Conservation (phyloP, 2,888 invertebrate genomes). For the Tinea trinotella region DNA sequence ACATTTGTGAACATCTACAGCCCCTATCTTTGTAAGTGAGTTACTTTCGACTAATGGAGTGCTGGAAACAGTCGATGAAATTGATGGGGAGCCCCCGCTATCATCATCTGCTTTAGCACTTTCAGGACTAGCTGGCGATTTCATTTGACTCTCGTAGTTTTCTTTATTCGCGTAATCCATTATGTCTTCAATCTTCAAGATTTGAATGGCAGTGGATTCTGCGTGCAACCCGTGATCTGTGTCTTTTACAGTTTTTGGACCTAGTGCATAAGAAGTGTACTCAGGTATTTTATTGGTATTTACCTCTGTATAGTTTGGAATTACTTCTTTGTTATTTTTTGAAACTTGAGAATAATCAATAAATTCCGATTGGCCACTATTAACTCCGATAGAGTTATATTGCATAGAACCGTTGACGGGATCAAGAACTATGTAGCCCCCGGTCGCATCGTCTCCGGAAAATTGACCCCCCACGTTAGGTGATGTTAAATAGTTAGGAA, state of each 20-base stretch:
- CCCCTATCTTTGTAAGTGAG: slow-evolving; percentile 44
- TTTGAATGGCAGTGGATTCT: slow-evolving; percentile 49
- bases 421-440: slow-evolving; percentile 61
- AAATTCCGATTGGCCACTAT: slow-evolving; percentile 47
- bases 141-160: slow-evolving; percentile 61
- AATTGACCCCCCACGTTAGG: slow-evolving; percentile 87
- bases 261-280: slow-evolving; percentile 36
- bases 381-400: slow-evolving; percentile 46
- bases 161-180: slow-evolving; percentile 70
- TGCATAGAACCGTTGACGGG: slow-evolving; percentile 50
- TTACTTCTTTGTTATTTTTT: slow-evolving; percentile 43
- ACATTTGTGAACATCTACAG: slow-evolving; percentile 75
- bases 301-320: slow-evolving; percentile 29
- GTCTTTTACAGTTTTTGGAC: slow-evolving; percentile 53
- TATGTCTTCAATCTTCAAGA: slow-evolving; percentile 61
- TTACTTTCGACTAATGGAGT: slow-evolving; percentile 59
- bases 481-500: slow-evolving; percentile 71
- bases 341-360: slow-evolving; percentile 50
- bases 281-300: slow-evolving; percentile 42
- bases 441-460: slow-evolving; percentile 66
- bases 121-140: slow-evolving; percentile 64
- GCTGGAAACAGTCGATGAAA: slow-evolving; percentile 47
- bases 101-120: slow-evolving; percentile 56
- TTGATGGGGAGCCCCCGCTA: slow-evolving; percentile 46
- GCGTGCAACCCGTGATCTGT: slow-evolving; percentile 38